Conservation (phyloP, 2,113 vertebrate species). For the Saiga tatarica region DNA sequence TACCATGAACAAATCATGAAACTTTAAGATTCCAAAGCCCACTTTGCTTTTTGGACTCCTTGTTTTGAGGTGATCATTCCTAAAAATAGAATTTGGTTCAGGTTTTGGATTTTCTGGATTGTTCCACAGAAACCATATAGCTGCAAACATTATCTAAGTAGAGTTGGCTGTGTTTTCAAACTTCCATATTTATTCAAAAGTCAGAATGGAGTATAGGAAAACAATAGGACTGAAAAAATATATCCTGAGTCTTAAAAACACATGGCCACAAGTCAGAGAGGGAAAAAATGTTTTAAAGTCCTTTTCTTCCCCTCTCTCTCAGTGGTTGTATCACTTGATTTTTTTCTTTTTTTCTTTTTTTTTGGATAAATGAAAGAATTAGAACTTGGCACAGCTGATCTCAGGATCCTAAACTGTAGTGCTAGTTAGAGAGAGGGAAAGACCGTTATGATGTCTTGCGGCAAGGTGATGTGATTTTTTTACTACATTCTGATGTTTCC, state of each 20-base stretch:
- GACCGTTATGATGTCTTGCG: background rate
- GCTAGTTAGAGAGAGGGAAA: background rate
- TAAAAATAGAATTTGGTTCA: background rate
- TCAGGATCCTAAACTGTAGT: background rate
- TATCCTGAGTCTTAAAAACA: background rate
- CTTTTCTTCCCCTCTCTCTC: background rate
- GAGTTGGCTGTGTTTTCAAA: background rate
- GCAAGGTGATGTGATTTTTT: background rate
- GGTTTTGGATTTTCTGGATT: conserved; percentile 1
- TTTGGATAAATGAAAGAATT: background rate
- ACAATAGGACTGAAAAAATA: background rate
- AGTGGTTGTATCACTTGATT: too few relatives aligned
- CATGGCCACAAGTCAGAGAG: background rate
- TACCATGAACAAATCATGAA: background rate
- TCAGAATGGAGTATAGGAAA: background rate
- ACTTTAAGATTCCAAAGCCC: background rate
- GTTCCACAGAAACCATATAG: background rate
- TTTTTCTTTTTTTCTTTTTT: background rate
- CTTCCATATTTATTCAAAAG: background rate
- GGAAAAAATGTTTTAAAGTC: background rate
- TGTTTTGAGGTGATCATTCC: background rate
- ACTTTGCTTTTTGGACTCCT: background rate
- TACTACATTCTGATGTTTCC: too few relatives aligned
- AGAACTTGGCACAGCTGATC: background rate
- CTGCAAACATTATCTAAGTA: background rate